Conservation (phyloP, 2,113 vertebrate species). For the Hippocampus mohnikei region DNA sequence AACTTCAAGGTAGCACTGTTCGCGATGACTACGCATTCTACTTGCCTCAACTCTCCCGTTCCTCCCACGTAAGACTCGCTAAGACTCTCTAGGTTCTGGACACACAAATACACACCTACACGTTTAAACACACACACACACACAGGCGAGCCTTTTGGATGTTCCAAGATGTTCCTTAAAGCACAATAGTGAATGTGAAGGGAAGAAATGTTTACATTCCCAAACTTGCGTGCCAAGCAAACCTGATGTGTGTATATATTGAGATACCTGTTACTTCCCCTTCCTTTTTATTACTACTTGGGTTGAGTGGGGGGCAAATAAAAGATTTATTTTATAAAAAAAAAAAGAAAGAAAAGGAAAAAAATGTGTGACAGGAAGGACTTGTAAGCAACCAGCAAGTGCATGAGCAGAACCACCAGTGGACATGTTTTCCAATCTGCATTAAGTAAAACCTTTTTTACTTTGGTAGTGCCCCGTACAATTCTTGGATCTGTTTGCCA, state of each 20-base stretch:
- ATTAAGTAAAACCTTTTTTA: background rate
- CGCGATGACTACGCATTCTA: background rate
- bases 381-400: background rate
- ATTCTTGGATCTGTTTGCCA: background rate
- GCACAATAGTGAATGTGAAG: constrained; percentile 92
- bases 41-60: background rate
- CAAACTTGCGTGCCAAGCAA: constrained; percentile 69
- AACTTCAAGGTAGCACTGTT: background rate
- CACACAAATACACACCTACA: background rate
- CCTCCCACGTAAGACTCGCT: background rate
- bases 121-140: background rate
- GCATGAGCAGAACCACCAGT: background rate
- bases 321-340: constrained; percentile 72
- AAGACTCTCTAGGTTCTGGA: background rate
- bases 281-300: constrained; percentile 65
- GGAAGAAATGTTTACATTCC: constrained; percentile 69
- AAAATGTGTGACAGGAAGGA: background rate
- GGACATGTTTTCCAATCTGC: background rate
- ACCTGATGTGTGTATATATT: constrained; percentile 62
- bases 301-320: constrained; percentile 49
- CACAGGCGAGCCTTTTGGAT: constrained; percentile 22
- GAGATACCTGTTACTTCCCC: constrained; percentile 61
- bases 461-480: background rate
- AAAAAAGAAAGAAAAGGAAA: constrained; percentile 1
- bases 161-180: constrained; percentile 71